phyloP scores from a whole-genome alignment of 2,113 vertebrate species.

The Rhadina sibilatrix region DNA sequence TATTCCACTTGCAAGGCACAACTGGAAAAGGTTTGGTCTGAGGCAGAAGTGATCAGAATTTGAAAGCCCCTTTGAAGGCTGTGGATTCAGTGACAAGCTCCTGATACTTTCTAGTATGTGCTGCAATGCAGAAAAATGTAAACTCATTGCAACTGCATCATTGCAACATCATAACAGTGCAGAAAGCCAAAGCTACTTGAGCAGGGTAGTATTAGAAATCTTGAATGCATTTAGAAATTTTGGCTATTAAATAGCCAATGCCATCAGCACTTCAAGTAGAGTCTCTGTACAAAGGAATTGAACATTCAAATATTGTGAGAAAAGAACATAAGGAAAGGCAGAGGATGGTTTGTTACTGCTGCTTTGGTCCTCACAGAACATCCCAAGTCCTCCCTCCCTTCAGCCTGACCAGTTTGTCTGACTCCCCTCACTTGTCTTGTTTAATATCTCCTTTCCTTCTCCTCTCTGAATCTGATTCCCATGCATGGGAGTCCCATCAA shows the following conservation, averaged over 20 bases:
- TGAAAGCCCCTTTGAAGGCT: background rate
- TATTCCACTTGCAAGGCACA: background rate
- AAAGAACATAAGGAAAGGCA: background rate
- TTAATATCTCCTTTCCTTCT: background rate
- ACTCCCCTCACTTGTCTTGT: background rate
- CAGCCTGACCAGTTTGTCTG: background rate
- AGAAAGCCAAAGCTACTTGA: background rate
- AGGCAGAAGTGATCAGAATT: background rate
- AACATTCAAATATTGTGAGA: background rate
- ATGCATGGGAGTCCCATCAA: background rate
- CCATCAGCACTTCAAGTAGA: background rate
- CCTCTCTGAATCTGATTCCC: background rate
- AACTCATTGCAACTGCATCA: background rate
- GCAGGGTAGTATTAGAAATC: background rate
- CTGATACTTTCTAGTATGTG: background rate
- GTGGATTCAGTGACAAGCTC: background rate
- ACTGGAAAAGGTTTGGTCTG: background rate
- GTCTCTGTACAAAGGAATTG: background rate
- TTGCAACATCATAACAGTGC: background rate
- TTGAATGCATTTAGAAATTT: background rate
- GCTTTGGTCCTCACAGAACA: background rate
- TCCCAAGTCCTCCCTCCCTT: background rate
- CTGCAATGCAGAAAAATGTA: constrained; percentile 12
- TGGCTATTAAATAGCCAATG: background rate
- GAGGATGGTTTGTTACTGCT: background rate